Conservation (phyloP, 1,140 invertebrate genomes). For the Drosophila ohnishii region DNA sequence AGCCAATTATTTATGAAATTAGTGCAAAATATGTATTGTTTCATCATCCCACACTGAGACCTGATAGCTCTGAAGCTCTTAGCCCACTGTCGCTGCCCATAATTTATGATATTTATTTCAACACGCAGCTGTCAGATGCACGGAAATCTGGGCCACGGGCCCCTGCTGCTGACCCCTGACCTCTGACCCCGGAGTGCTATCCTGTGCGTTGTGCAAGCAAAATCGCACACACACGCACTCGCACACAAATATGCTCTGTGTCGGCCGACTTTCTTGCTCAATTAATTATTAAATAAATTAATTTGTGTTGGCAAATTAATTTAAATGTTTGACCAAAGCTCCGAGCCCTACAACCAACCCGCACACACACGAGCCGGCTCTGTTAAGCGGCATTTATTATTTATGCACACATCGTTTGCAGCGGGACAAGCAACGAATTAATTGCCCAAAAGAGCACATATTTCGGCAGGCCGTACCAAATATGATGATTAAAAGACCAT, state of each 20-base stretch:
- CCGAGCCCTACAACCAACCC: slow-evolving; percentile 21
- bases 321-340: slow-evolving; percentile 68
- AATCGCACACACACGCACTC: slow-evolving; percentile 6
- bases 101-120: slow-evolving; percentile 78
- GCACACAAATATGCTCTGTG: slow-evolving; percentile 71
- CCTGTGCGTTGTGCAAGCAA: slow-evolving; percentile 10
- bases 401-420: slow-evolving; percentile 63
- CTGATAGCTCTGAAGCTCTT: slow-evolving; percentile 8
- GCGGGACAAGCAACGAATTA: slow-evolving; percentile 55
- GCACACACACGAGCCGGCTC: slow-evolving; percentile 20
- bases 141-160: slow-evolving; percentile 55
- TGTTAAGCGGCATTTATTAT: slow-evolving; percentile 66
- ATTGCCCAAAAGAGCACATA: slow-evolving; percentile 55
- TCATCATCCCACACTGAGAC: not conserved
- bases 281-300: slow-evolving; percentile 82
- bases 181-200: slow-evolving; percentile 22
- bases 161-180: slow-evolving; percentile 12
- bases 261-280: slow-evolving; percentile 73
- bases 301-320: slow-evolving; percentile 78
- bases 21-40: slow-evolving; percentile 15
- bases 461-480: slow-evolving; percentile 15
- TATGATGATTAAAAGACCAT: slow-evolving; percentile 64
- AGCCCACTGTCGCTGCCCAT: slow-evolving; percentile 37
- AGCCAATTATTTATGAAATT: slow-evolving; percentile 18
- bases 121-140: slow-evolving; percentile 71